Percentiles rank a stretch among this genome's conserved stretches.
Conservation (phyloP, 2,113 vertebrate genomes). For the Ciconia boyciana region DNA sequence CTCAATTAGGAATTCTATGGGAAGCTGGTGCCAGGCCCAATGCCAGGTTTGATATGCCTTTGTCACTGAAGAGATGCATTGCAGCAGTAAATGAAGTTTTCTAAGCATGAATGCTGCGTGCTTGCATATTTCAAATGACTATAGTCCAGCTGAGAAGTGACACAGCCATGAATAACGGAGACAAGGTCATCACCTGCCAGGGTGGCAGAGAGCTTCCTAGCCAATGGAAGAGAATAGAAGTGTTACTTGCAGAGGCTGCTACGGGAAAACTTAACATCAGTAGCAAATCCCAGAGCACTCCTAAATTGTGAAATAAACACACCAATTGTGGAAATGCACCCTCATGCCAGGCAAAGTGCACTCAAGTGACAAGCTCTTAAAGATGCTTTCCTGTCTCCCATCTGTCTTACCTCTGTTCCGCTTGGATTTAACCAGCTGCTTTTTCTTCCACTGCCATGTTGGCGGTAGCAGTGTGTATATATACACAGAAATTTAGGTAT, state of each 20-base stretch:
- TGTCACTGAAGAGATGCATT: conserved; percentile 47
- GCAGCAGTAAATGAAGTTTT: conserved; percentile 54
- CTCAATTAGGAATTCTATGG: conserved; percentile 37
- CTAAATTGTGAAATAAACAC: background rate
- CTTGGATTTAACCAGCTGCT: background rate
- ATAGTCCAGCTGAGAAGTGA: conserved; percentile 52
- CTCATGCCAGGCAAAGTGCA: background rate
- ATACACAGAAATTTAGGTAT: background rate
- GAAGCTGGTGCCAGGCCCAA: conserved; percentile 37
- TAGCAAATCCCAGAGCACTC: background rate
- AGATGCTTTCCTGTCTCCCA: background rate
- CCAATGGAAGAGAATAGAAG: background rate
- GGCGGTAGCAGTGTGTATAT: background rate
- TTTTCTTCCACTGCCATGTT: background rate
- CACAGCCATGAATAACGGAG: background rate
- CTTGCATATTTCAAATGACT: conserved; percentile 44
- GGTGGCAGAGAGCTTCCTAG: background rate
- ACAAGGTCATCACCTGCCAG: conserved; percentile 48
- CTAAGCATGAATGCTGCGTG: conserved; percentile 6
- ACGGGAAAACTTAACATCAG: background rate
- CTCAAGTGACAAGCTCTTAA: background rate
- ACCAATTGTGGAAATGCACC: background rate
- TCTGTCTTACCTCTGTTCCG: background rate
- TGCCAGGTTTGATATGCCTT: conserved; percentile 46
- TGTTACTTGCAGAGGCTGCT: background rate